Evolutionary conservation across 2,888 invertebrate genomes (phyloP).

Genomic region (Caenorhabditis sp.): DNA sequence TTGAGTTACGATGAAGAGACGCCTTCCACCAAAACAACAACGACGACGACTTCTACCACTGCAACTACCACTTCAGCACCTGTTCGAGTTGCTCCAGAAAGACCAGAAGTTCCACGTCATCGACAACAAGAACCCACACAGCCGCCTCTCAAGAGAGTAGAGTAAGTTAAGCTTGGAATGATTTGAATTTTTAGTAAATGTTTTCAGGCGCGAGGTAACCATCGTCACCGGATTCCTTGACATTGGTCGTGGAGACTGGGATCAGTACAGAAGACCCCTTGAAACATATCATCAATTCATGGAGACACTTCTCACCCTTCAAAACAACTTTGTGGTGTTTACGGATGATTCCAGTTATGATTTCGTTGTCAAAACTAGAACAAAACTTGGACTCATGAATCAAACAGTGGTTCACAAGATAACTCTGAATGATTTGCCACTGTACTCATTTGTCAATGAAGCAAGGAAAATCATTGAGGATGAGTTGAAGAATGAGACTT

Average conservation of each 20-base stretch:
- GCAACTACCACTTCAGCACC: conserved; percentile 23
- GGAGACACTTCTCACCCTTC: conserved; percentile 77
- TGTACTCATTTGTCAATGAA: conserved; percentile 76
- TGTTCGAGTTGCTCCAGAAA: neutral
- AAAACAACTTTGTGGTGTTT: conserved; percentile 77
- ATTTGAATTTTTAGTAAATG: neutral
- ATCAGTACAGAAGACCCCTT: conserved; percentile 80
- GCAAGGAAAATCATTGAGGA: conserved; percentile 78
- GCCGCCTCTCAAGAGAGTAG: conserved; percentile 38
- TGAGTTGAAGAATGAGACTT: conserved; percentile 73
- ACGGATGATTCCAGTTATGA: conserved; percentile 75
- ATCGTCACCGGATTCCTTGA: conserved; percentile 83
- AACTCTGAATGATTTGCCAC: conserved; percentile 69
- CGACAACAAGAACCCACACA: conserved; percentile 49
- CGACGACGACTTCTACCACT: conserved; percentile 32
- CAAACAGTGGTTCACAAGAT: conserved; percentile 71
- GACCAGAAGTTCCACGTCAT: conserved; percentile 28
- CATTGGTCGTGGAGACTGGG: conserved; percentile 83
- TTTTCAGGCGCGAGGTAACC: conserved; percentile 73
- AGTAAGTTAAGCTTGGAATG: conserved; percentile 29
- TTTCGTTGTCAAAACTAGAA: conserved; percentile 73
- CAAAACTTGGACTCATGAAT: conserved; percentile 65
- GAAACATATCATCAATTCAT: conserved; percentile 82
- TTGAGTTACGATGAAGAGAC: conserved; percentile 39
- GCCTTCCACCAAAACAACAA: conserved; percentile 16